A percentile compares a stretch with the other conserved stretches of the same genome.
Conservation (phyloP, 2,797 vertebrate species). For the Anabacerthia variegaticeps region DNA sequence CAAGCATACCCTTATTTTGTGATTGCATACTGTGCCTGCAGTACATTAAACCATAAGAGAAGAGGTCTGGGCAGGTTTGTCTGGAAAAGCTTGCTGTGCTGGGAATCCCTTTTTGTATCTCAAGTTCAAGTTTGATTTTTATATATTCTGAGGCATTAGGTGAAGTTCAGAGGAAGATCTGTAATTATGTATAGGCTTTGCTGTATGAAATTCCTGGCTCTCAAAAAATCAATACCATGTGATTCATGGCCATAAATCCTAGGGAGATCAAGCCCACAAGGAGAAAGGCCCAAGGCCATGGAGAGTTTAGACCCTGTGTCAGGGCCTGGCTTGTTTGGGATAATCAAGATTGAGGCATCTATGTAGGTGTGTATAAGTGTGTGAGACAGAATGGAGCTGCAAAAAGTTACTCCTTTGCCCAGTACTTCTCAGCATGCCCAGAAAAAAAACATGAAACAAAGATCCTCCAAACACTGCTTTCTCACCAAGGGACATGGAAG, state of each 20-base stretch:
- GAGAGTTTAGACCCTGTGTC: not conserved
- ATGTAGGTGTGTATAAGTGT: too few species aligned
- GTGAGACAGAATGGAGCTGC: not conserved
- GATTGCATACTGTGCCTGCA: not conserved
- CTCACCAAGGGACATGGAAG: not conserved
- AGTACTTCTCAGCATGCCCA: not conserved
- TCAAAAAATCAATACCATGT: not conserved
- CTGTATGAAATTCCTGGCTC: not conserved
- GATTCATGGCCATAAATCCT: not conserved
- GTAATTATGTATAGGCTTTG: not conserved
- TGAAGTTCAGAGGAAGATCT: not conserved
- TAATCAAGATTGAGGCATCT: not conserved
- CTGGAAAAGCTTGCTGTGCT: not conserved
- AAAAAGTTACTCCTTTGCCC: not conserved
- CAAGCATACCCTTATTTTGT: not conserved
- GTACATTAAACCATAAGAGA: not conserved
- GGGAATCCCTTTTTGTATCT: not conserved
- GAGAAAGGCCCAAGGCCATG: not conserved
- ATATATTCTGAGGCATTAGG: not conserved
- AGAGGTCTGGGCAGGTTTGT: not conserved
- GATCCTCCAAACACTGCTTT: not conserved
- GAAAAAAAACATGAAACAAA: not conserved
- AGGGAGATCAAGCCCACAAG: not conserved
- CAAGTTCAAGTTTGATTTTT: slow-evolving; percentile 3
- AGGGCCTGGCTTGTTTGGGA: not conserved